Conservation (phyloP, 2,888 invertebrate genomes). For the Teleiodes luculella region DNA sequence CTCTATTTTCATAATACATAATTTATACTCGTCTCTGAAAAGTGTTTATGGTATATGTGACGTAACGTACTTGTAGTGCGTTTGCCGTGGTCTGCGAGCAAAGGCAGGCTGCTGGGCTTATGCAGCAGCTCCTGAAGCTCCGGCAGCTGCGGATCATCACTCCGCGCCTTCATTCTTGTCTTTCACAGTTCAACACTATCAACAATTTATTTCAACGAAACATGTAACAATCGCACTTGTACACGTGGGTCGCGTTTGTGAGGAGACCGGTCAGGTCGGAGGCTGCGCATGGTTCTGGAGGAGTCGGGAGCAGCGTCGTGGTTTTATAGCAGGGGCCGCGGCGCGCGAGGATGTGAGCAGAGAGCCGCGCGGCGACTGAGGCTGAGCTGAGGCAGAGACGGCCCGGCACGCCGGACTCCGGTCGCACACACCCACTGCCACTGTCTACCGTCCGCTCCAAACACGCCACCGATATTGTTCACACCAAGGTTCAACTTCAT, state of each 20-base stretch:
- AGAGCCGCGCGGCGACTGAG: constrained; percentile 65
- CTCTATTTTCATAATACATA: constrained; percentile 31
- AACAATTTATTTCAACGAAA: constrained; percentile 18
- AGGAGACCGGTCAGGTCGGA: constrained; percentile 27
- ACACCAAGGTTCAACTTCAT: constrained; percentile 13
- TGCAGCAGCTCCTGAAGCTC: constrained; percentile 68
- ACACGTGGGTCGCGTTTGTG: constrained; percentile 9
- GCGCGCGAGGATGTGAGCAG: constrained; percentile 57
- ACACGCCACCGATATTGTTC: constrained; percentile 15
- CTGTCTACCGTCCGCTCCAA: not conserved
- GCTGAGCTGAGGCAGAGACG: constrained; percentile 23
- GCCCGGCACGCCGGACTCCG: constrained; percentile 1
- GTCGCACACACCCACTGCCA: not conserved
- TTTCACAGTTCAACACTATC: constrained; percentile 32
- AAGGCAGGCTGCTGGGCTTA: constrained; percentile 49
- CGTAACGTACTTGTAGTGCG: constrained; percentile 59
- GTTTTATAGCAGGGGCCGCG: constrained; percentile 40
- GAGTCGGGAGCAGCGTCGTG: constrained; percentile 35
- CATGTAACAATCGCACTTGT: constrained; percentile 16
- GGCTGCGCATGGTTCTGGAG: constrained; percentile 52
- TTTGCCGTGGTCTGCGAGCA: constrained; percentile 44
- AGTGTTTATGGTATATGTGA: constrained; percentile 30
- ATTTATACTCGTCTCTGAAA: constrained; percentile 26
- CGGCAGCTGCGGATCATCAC: constrained; percentile 46
- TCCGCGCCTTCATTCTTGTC: constrained; percentile 52